Evolutionary conservation across 2,888 invertebrate species (phyloP).

Genomic region (Ecliptopera silaceata): DNA sequence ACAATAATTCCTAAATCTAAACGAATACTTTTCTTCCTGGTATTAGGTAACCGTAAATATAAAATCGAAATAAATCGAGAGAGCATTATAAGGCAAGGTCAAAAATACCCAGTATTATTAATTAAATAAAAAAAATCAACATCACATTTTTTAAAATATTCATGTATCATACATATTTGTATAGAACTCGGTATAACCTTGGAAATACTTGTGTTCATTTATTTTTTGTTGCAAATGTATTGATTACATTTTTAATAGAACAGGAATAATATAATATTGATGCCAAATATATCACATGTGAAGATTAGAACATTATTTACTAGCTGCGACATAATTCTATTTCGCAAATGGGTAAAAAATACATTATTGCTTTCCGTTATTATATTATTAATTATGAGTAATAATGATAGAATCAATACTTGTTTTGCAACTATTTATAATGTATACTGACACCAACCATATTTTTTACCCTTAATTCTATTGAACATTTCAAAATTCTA

Average conservation of each 20-base stretch:
- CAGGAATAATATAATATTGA: neutral
- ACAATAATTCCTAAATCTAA: constrained; percentile 74
- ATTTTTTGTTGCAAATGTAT: neutral
- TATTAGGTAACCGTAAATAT: constrained; percentile 80
- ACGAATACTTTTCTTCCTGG: constrained; percentile 80
- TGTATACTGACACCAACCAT: constrained; percentile 7
- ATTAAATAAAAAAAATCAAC: constrained; percentile 47
- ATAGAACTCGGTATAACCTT: neutral
- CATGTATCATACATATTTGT: neutral
- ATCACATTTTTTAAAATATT: neutral
- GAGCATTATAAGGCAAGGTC: constrained; percentile 81
- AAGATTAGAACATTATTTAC: constrained; percentile 44
- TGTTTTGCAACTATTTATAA: constrained; percentile 5
- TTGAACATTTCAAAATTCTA: constrained; percentile 18
- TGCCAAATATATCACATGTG: constrained; percentile 46
- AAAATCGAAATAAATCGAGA: constrained; percentile 75
- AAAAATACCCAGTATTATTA: constrained; percentile 51
- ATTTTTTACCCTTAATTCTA: constrained; percentile 15
- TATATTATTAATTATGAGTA: constrained; percentile 35
- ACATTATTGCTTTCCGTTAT: constrained; percentile 46
- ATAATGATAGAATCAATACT: constrained; percentile 45
- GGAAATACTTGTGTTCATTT: constrained; percentile 7
- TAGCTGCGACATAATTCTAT: constrained; percentile 43
- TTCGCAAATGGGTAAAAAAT: constrained; percentile 55
- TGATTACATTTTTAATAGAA: neutral